Conservation (phyloP, 2,797 vertebrate species). For the Masticophis lateralis region DNA sequence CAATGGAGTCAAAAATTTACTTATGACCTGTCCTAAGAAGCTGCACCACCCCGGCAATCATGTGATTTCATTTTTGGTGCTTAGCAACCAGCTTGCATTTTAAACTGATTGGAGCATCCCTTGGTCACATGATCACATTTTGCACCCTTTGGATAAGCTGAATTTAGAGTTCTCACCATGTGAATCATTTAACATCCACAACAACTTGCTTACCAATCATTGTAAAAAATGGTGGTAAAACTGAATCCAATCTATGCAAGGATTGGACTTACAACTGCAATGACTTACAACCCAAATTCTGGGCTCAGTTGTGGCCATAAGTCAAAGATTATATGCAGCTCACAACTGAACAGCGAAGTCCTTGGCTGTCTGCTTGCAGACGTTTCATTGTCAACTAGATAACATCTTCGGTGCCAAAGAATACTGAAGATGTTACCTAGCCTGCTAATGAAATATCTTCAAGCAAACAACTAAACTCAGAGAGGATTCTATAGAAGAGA, state of each 20-base stretch:
- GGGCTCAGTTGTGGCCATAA: not conserved
- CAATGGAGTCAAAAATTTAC: not conserved
- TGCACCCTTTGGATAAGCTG: not conserved
- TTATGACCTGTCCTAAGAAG: not conserved
- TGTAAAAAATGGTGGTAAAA: not conserved
- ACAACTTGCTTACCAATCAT: not conserved
- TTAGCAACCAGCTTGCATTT: not conserved
- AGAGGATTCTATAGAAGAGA: not conserved
- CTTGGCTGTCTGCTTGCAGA: not conserved
- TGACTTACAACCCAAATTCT: not conserved
- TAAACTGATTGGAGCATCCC: not conserved
- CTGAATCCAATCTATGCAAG: not conserved
- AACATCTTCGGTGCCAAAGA: not conserved
- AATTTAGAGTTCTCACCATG: not conserved
- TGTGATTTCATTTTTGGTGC: not conserved
- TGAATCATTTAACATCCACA: not conserved
- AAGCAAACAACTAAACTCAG: not conserved
- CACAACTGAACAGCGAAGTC: not conserved
- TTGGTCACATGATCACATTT: not conserved
- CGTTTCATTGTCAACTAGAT: not conserved
- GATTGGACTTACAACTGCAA: not conserved
- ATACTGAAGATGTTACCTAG: not conserved
- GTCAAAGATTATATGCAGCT: not conserved
- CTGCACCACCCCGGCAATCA: fast-evolving
- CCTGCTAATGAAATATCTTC: not conserved